phyloP scores from a whole-genome alignment of 2,113 vertebrate genomes.

The Osmerus eperlanus region DNA sequence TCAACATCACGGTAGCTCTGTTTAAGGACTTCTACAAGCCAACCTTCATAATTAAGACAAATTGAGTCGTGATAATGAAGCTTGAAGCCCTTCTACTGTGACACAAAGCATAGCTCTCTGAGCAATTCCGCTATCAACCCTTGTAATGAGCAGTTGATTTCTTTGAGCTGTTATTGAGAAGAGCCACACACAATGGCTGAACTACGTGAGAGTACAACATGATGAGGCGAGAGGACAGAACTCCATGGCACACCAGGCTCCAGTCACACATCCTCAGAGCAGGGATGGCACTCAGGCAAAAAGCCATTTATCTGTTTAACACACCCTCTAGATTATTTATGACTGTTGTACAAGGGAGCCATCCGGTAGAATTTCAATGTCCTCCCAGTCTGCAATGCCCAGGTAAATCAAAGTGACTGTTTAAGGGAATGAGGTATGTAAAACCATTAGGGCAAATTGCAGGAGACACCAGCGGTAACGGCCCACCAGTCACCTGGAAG shows the following conservation, averaged over 20 bases:
- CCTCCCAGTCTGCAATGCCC: constrained; percentile 45
- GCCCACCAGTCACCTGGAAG: constrained; percentile 34
- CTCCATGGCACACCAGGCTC: constrained; percentile 33
- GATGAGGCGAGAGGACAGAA: constrained; percentile 19
- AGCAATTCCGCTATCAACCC: background rate
- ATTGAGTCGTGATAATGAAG: no score
- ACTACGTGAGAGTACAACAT: constrained; percentile 43
- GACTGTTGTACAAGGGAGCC: constrained; percentile 49
- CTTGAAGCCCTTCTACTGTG: no score
- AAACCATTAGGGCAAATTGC: constrained; percentile 65
- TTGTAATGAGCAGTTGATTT: background rate
- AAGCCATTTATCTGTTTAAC: constrained; percentile 70
- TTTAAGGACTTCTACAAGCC: no score
- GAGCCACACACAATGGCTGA: constrained; percentile 21
- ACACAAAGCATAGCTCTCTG: no score
- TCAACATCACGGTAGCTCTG: no score
- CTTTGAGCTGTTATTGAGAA: constrained; percentile 8
- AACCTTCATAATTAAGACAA: no score
- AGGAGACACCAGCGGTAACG: constrained; percentile 37
- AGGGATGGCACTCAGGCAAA: constrained; percentile 62
- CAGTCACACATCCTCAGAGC: constrained; percentile 31
- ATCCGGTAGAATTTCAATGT: constrained; percentile 56
- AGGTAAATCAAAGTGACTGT: constrained; percentile 76
- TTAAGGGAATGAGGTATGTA: constrained; percentile 60
- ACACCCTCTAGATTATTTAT: constrained; percentile 69